These are phyloP conservation scores for Pseudomyrmex sp. DNA, from an alignment of 1,140 invertebrate species.

Conservation along the genomic window DNA sequence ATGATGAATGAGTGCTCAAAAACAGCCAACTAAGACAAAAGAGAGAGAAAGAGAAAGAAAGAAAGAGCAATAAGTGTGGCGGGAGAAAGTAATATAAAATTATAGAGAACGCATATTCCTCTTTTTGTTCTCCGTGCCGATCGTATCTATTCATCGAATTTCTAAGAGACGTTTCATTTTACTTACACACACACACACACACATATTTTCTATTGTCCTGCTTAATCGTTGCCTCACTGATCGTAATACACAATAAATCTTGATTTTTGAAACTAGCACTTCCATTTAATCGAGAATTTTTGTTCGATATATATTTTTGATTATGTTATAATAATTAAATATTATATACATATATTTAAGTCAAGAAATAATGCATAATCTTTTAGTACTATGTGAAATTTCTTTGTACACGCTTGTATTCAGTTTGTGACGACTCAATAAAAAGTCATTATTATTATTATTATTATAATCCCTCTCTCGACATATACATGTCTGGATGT, in stretches of 20 bases:
- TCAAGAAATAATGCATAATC: no score
- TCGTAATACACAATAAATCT: neutral
- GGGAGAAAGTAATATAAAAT: constrained; percentile 62
- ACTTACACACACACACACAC: neutral
- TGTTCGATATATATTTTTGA: neutral
- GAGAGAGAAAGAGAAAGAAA: constrained; percentile 11
- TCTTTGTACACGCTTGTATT: no score
- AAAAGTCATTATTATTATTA: no score
- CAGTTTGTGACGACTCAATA: no score
- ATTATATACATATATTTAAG: neutral
- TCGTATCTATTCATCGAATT: constrained; percentile 62
- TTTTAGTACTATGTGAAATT: no score
- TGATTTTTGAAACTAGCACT: neutral
- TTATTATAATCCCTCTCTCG: no score
- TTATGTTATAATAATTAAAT: neutral
- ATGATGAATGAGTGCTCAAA: constrained; percentile 56
- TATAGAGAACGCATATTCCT: constrained; percentile 50
- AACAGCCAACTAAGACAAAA: constrained; percentile 36
- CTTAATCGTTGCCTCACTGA: neutral
- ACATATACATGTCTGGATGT: neutral
- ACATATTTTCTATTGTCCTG: neutral
- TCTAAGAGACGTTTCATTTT: neutral
- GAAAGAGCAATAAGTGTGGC: neutral
- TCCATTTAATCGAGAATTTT: neutral
- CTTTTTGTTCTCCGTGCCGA: neutral